phyloP scores from a whole-genome alignment of 2,113 vertebrate species.

The Misgurnus anguillicaudatus region DNA sequence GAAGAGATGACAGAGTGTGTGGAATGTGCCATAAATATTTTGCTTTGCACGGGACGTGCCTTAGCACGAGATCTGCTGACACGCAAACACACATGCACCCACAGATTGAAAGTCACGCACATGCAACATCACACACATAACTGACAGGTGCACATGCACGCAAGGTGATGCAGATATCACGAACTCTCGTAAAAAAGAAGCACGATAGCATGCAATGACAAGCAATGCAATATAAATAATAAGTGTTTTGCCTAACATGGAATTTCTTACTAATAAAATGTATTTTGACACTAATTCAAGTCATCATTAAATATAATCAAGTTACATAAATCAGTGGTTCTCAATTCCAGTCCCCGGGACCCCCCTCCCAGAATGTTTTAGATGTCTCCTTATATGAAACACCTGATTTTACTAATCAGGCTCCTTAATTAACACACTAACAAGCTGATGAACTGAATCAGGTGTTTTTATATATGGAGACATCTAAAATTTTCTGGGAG shows the following conservation, averaged over 20 bases:
- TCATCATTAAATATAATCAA: slow-evolving; percentile 3
- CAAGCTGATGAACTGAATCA: too few species aligned
- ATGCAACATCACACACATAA: slow-evolving; percentile 20
- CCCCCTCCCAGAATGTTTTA: too few species aligned
- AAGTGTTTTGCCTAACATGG: background rate
- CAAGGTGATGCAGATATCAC: slow-evolving; percentile 23
- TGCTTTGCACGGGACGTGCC: slow-evolving; percentile 42
- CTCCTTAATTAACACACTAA: too few species aligned
- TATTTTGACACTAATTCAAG: background rate
- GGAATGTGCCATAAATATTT: slow-evolving; percentile 52
- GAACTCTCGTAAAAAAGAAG: background rate
- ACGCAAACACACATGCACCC: slow-evolving; percentile 37
- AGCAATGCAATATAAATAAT: slow-evolving; percentile 6
- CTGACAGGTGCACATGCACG: slow-evolving; percentile 7
- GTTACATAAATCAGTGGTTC: too few species aligned
- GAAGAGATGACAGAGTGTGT: slow-evolving; percentile 51
- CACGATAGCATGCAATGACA: background rate
- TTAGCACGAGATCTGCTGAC: slow-evolving; percentile 38
- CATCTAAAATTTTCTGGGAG: too few species aligned
- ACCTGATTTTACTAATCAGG: too few species aligned
- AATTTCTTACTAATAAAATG: background rate
- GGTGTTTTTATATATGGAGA: too few species aligned
- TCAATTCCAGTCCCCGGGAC: too few species aligned
- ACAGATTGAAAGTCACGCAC: slow-evolving; percentile 42
- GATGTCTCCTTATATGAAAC: too few species aligned